phyloP scores from a whole-genome alignment of 2,888 invertebrate species.

The Lacanobia wlatinum region DNA sequence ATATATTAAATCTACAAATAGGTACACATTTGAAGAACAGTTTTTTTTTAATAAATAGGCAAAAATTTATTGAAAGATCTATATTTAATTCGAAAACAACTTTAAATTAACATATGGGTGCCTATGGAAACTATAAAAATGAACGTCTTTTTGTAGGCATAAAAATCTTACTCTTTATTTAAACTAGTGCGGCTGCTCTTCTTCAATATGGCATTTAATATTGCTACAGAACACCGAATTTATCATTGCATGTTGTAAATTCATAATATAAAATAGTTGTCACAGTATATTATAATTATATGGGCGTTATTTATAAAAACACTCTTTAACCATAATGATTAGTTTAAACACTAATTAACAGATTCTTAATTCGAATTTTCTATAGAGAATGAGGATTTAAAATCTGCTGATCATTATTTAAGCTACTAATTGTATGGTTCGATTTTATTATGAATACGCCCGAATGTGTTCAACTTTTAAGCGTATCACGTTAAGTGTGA shows the following conservation, averaged over 20 bases:
- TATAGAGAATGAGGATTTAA: no score
- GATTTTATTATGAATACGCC: no score
- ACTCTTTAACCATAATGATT: no score
- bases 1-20: neutral
- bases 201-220: constrained; percentile 20
- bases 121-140: constrained; percentile 14
- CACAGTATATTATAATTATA: constrained; percentile 1
- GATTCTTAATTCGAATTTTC: no score
- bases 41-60: constrained; percentile 8
- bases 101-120: constrained; percentile 14
- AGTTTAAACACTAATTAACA: no score
- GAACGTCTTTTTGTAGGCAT: constrained; percentile 15
- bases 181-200: constrained; percentile 13
- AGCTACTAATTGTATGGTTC: no score
- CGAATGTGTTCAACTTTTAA: constrained; percentile 13
- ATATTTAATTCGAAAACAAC: constrained; percentile 24
- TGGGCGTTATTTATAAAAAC: no score
- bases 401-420: no score
- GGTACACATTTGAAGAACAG: neutral
- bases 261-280: constrained; percentile 41
- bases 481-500: constrained; percentile 21
- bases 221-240: constrained; percentile 22
- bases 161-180: constrained; percentile 7
- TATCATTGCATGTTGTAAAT: constrained; percentile 21
- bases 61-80: constrained; percentile 13